These are phyloP conservation scores for Oryzias sinensis DNA, from an alignment of 2,797 vertebrate species.

Conservation along the genomic window DNA sequence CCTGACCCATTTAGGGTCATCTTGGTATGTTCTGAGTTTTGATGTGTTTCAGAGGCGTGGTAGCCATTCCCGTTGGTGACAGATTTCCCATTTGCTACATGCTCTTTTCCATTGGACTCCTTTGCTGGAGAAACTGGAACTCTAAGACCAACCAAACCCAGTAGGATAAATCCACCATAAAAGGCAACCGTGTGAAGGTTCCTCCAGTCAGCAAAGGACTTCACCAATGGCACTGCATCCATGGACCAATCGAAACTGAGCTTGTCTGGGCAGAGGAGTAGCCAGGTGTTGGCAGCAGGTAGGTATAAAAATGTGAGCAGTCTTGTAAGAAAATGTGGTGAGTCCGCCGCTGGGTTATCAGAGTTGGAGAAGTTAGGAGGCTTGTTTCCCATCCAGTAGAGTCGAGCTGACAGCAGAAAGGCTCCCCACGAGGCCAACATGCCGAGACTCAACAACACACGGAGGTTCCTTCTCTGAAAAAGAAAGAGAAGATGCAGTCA, in stretches of 20 bases:
- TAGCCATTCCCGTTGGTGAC: slow-evolving; percentile 80
- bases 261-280: slow-evolving; percentile 92
- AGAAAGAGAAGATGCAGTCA: slow-evolving; percentile 25
- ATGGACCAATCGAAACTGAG: slow-evolving; percentile 99
- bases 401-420: slow-evolving; percentile 85
- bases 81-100: slow-evolving; percentile 64
- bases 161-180: slow-evolving; percentile 83
- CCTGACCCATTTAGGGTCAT: slow-evolving; percentile 59
- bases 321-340: slow-evolving; percentile 86
- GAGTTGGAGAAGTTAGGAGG: slow-evolving; percentile 99
- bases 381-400: slow-evolving; percentile 99
- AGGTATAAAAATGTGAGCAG: slow-evolving; percentile 91
- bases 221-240: slow-evolving; percentile 95
- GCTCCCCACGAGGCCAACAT: slow-evolving; percentile 87
- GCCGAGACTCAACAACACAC: slow-evolving; percentile 83
- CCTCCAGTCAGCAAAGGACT: slow-evolving; percentile 87
- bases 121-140: slow-evolving; percentile 62
- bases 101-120: slow-evolving; percentile 83
- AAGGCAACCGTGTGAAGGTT: slow-evolving; percentile 93
- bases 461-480: slow-evolving; percentile 86
- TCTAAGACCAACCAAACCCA: slow-evolving; percentile 83
- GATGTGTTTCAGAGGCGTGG: slow-evolving; percentile 64
- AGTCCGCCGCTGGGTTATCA: slow-evolving; percentile 96
- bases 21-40: slow-evolving; percentile 71
- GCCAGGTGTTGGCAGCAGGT: slow-evolving; percentile 92